Percentiles rank a stretch among this genome's conserved stretches.
Conservation (phyloP, 1,140 invertebrate species). For the Meloidogyne hapla region DNA sequence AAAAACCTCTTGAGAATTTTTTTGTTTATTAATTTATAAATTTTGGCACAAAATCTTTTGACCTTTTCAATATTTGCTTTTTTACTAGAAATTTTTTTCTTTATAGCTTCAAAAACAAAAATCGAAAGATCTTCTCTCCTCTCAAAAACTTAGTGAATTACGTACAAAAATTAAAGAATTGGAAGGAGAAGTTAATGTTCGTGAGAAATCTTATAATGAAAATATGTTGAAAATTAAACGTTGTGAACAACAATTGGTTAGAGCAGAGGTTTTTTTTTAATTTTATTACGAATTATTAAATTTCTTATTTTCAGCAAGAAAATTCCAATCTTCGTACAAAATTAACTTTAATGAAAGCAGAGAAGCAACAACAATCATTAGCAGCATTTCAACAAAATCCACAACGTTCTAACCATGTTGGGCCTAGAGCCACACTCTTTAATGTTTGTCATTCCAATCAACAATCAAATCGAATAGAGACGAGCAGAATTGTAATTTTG, state of each 20-base stretch:
- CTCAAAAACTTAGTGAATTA: not conserved
- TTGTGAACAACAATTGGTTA: not conserved
- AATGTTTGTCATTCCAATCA: not conserved
- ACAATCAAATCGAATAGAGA: not conserved
- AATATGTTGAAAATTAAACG: not conserved
- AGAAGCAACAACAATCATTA: not conserved
- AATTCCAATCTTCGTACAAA: slow-evolving; percentile 13
- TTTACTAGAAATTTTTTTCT: too few relatives aligned
- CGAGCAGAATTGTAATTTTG: not conserved
- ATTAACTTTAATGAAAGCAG: not conserved
- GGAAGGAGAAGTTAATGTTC: slow-evolving; percentile 8
- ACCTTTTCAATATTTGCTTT: too few relatives aligned
- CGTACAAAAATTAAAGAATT: slow-evolving; percentile 9
- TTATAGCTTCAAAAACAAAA: slow-evolving; percentile 2
- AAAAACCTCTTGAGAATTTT: too few relatives aligned
- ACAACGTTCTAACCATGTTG: not conserved
- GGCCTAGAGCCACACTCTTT: not conserved
- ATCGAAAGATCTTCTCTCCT: not conserved
- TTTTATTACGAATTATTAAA: slow-evolving; percentile 8
- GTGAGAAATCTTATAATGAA: slow-evolving; percentile 9
- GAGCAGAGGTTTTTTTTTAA: not conserved
- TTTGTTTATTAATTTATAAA: too few relatives aligned
- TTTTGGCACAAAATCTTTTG: too few relatives aligned
- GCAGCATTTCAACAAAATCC: not conserved
- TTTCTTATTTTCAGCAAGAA: slow-evolving; percentile 7